Evolutionary conservation across 2,113 vertebrate species (phyloP).

Genomic region (Morone chrysops): DNA sequence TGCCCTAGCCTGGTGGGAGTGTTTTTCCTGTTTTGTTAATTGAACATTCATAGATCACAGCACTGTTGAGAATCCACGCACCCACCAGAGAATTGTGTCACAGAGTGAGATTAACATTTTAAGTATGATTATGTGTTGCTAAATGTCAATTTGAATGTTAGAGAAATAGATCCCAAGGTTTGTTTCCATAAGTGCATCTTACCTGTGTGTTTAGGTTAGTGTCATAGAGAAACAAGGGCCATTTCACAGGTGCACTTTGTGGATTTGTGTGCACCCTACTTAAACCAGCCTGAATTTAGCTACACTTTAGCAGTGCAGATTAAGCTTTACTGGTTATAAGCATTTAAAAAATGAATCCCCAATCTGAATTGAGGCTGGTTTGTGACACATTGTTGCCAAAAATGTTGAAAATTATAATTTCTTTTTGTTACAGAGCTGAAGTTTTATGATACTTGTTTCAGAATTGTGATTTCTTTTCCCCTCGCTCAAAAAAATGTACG

Average conservation of each 20-base stretch:
- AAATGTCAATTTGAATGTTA: not conserved
- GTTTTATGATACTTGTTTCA: constrained; percentile 7
- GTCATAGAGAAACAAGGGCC: not conserved
- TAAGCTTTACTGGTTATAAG: not conserved
- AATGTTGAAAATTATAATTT: not conserved
- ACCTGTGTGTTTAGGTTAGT: not conserved
- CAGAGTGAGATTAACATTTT: constrained; percentile 1
- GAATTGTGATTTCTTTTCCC: not conserved
- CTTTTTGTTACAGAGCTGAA: not conserved
- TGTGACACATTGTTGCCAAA: not conserved
- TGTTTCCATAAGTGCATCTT: not conserved
- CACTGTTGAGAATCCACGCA: not conserved
- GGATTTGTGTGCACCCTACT: not conserved
- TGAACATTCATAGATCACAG: constrained; percentile 32
- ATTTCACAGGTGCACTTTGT: not conserved
- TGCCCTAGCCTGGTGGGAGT: constrained; percentile 8
- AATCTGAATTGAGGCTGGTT: not conserved
- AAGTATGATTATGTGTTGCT: not conserved
- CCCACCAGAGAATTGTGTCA: constrained; percentile 17
- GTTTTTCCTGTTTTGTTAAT: constrained; percentile 38
- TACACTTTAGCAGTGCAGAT: not conserved
- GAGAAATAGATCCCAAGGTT: not conserved
- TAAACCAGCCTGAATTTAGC: not conserved
- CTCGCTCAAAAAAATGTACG: not conserved
- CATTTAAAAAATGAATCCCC: not conserved